Evolutionary conservation across 2,797 vertebrate species (phyloP).

Genomic region (Sebastes steindachneri): DNA sequence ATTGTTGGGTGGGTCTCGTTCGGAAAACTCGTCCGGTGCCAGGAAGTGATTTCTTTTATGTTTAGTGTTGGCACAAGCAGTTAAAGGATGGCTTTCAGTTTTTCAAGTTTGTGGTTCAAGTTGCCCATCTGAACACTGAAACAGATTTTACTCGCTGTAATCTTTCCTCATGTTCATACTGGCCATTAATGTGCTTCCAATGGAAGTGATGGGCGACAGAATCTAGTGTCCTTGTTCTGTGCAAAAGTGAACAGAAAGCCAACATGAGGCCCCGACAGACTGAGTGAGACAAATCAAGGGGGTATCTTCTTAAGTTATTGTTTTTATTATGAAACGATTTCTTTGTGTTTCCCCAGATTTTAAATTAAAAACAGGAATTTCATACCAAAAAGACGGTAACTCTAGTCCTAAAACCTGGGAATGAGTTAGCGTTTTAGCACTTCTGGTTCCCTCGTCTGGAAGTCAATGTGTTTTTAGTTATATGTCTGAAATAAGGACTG

Average conservation of each 20-base stretch:
- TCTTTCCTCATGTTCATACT: not conserved
- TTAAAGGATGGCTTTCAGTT: not conserved
- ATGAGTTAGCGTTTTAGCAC: too few species aligned
- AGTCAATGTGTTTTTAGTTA: too few species aligned
- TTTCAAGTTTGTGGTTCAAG: not conserved
- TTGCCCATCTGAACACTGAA: not conserved
- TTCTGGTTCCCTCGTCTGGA: too few species aligned
- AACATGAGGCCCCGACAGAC: not conserved
- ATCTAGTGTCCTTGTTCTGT: not conserved
- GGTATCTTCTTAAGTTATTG: not conserved
- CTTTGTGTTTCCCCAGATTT: not conserved
- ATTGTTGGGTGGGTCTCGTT: conserved; percentile 3
- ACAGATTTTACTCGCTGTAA: not conserved
- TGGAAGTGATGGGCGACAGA: not conserved
- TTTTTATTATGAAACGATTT: not conserved
- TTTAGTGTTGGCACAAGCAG: not conserved
- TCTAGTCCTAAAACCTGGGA: not conserved
- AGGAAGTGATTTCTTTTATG: conserved; percentile 17
- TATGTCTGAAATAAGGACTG: too few species aligned
- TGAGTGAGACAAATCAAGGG: not conserved
- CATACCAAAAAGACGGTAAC: too few species aligned
- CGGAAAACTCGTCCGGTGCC: conserved; percentile 4
- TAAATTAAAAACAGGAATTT: not conserved
- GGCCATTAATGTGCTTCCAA: not conserved
- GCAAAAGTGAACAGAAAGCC: not conserved